These are phyloP conservation scores for Deilephila elpenor DNA, from an alignment of 2,888 invertebrate species.

Conservation along the genomic window DNA sequence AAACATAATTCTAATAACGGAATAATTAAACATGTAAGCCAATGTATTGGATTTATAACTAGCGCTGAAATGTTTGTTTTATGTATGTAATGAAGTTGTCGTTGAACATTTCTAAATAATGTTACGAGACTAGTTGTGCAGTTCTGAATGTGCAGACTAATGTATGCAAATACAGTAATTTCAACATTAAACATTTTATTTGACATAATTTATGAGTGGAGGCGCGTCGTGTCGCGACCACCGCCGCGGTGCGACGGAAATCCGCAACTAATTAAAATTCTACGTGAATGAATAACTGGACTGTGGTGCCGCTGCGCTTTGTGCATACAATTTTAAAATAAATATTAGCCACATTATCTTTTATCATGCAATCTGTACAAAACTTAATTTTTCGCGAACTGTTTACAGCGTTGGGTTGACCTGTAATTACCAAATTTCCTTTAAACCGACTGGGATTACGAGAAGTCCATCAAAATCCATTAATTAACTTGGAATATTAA, in stretches of 20 bases:
- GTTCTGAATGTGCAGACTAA: constrained; percentile 41
- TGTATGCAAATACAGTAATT: constrained; percentile 46
- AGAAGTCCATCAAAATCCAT: constrained; percentile 76
- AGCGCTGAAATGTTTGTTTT: not conserved
- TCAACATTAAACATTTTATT: constrained; percentile 49
- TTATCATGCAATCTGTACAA: constrained; percentile 28
- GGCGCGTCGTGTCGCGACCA: constrained; percentile 48
- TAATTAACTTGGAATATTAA: constrained; percentile 81
- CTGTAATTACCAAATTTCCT: constrained; percentile 67
- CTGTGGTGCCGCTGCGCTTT: constrained; percentile 20
- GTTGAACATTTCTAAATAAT: constrained; percentile 30
- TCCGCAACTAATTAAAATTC: constrained; percentile 81
- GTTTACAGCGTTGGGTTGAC: constrained; percentile 53
- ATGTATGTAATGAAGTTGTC: not conserved
- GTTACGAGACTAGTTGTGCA: constrained; percentile 36
- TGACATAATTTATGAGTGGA: constrained; percentile 52
- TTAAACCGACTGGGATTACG: constrained; percentile 66
- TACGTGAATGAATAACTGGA: constrained; percentile 76
- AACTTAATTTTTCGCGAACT: constrained; percentile 41
- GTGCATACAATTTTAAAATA: constrained; percentile 15
- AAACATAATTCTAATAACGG: too few relatives aligned
- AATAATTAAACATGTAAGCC: too few relatives aligned
- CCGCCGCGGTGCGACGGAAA: constrained; percentile 62
- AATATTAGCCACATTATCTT: constrained; percentile 36
- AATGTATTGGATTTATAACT: too few relatives aligned